These are phyloP conservation scores for Orius insidiosus DNA, from an alignment of 1,140 invertebrate genomes.

Conservation along the genomic window DNA sequence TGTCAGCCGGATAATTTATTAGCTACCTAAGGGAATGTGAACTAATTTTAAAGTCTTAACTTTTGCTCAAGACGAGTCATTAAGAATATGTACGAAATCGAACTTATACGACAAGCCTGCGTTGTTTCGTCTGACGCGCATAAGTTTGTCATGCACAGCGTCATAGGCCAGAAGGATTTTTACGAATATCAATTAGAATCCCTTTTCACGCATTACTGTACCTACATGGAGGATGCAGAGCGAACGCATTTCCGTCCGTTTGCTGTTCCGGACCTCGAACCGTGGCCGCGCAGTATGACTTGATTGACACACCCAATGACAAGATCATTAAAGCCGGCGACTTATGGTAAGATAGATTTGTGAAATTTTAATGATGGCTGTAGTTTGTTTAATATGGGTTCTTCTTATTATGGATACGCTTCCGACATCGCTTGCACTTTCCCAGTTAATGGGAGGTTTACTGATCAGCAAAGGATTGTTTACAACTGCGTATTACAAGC, in stretches of 20 bases:
- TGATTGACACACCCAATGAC: conserved; percentile 84
- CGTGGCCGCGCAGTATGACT: conserved; percentile 88
- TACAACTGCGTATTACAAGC: conserved; percentile 85
- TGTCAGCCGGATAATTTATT: too few relatives aligned
- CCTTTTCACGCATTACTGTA: conserved; percentile 69
- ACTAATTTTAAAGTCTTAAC: too few relatives aligned
- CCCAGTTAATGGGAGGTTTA: conserved; percentile 91
- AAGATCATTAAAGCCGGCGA: conserved; percentile 66
- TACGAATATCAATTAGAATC: conserved; percentile 88
- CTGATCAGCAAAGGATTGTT: conserved; percentile 74
- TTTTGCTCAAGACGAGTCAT: conserved; percentile 71
- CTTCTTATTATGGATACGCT: conserved; percentile 89
- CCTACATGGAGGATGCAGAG: conserved; percentile 61
- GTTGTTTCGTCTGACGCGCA: conserved; percentile 90
- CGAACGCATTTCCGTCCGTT: conserved; percentile 84
- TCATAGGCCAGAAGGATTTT: conserved; percentile 44
- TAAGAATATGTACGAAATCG: conserved; percentile 73
- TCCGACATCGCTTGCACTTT: conserved; percentile 95
- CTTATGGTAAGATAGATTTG: conserved; percentile 47
- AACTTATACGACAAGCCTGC: conserved; percentile 81
- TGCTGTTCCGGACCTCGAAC: conserved; percentile 81
- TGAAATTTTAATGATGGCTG: conserved; percentile 1
- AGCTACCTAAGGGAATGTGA: too few relatives aligned
- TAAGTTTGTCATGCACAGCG: conserved; percentile 51
- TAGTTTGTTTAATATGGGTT: conserved; percentile 95